These are phyloP conservation scores for Anthrax anthrax DNA, from an alignment of 2,888 invertebrate genomes.

Conservation along the genomic window DNA sequence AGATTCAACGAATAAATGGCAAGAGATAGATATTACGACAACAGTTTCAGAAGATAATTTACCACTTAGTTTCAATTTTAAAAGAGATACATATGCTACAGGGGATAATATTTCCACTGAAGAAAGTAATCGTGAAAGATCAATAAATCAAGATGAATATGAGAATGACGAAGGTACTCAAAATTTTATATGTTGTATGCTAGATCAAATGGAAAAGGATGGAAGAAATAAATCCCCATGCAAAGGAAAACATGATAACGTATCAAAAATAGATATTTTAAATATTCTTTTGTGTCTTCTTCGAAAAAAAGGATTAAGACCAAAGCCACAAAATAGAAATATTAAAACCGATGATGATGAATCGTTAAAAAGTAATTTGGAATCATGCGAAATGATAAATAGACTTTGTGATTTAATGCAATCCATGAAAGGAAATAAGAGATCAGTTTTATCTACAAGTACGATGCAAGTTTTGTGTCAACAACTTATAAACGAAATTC, in stretches of 20 bases:
- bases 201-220: not conserved
- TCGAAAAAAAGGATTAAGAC: not conserved
- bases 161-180: not conserved
- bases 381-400: not conserved
- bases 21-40: slow-evolving; percentile 21
- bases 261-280: not conserved
- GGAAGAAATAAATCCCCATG: too few relatives aligned
- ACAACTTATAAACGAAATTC: slow-evolving; percentile 32
- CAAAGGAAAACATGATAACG: not conserved
- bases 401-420: too few relatives aligned
- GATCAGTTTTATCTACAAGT: not conserved
- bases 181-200: not conserved
- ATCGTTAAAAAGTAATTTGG: not conserved
- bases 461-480: not conserved
- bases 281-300: not conserved
- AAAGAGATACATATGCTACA: too few relatives aligned
- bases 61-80: slow-evolving; percentile 8
- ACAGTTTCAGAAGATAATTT: slow-evolving; percentile 28
- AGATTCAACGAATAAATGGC: slow-evolving; percentile 23
- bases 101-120: slow-evolving; percentile 1
- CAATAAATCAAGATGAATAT: not conserved
- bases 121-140: not conserved
- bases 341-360: not conserved
- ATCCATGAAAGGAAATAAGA: not conserved
- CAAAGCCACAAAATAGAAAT: not conserved